phyloP scores from a whole-genome alignment of 2,888 invertebrate species.

The Coleophora flavipennella region DNA sequence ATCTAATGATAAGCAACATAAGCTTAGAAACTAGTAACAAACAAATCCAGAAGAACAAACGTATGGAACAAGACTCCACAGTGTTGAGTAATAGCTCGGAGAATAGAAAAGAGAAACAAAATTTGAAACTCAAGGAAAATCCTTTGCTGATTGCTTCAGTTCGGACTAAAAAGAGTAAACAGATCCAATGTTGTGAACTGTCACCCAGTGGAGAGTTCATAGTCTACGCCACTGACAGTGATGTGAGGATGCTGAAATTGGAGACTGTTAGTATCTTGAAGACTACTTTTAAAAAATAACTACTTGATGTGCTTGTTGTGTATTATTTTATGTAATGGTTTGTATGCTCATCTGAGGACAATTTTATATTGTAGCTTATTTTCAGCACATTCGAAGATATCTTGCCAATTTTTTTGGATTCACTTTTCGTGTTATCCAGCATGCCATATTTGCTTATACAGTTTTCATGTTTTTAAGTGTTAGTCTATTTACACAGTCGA shows the following conservation, averaged over 20 bases:
- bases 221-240: constrained; percentile 79
- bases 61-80: constrained; percentile 42
- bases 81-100: constrained; percentile 26
- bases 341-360: too few species aligned
- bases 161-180: constrained; percentile 75
- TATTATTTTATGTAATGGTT: too few species aligned
- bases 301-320: too few species aligned
- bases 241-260: constrained; percentile 78
- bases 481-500: too few species aligned
- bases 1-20: constrained; percentile 28
- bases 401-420: too few species aligned
- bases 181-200: constrained; percentile 79
- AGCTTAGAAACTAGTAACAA: constrained; percentile 20
- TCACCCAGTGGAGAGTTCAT: constrained; percentile 81
- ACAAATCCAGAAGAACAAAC: constrained; percentile 21
- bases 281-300: too few species aligned
- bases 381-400: too few species aligned
- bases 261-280: constrained; percentile 65
- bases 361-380: too few species aligned
- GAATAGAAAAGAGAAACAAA: constrained; percentile 21
- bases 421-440: too few species aligned
- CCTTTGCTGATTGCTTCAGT: constrained; percentile 81
- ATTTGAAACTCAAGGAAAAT: constrained; percentile 55
- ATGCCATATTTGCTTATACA: too few species aligned
- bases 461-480: too few species aligned